phyloP scores from a whole-genome alignment of 2,888 invertebrate species.

The Catotricha subobsoleta region DNA sequence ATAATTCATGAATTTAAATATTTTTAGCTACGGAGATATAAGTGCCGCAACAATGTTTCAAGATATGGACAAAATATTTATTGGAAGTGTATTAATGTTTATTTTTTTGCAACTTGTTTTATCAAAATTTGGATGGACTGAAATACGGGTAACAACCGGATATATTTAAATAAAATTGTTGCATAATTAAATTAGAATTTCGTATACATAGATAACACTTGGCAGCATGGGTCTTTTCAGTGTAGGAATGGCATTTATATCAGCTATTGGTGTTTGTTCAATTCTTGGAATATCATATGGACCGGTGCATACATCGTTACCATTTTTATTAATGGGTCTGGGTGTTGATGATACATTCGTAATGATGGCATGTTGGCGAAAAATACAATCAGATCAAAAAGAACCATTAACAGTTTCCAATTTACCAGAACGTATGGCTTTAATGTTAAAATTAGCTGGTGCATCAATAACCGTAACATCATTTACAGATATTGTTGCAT shows the following conservation, averaged over 20 bases:
- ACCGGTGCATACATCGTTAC: constrained; percentile 64
- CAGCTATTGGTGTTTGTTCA: constrained; percentile 54
- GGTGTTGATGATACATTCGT: constrained; percentile 75
- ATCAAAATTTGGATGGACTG: constrained; percentile 55
- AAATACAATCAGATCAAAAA: constrained; percentile 34
- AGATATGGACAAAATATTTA: constrained; percentile 47
- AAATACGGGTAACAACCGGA: constrained; percentile 40
- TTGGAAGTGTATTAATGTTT: constrained; percentile 54
- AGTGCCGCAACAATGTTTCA: constrained; percentile 51
- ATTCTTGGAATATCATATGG: constrained; percentile 53
- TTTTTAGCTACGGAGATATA: constrained; percentile 51
- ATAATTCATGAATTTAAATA: neutral
- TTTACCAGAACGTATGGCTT: constrained; percentile 45
- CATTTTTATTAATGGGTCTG: constrained; percentile 63
- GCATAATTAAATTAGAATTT: constrained; percentile 7
- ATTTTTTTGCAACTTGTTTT: constrained; percentile 54
- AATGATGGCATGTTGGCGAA: constrained; percentile 60
- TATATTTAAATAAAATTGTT: constrained; percentile 1
- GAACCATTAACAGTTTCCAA: constrained; percentile 27
- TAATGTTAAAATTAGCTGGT: constrained; percentile 60
- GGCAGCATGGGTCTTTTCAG: constrained; percentile 50
- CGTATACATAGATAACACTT: constrained; percentile 36
- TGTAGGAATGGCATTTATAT: constrained; percentile 53
- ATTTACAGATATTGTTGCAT: constrained; percentile 62
- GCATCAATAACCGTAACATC: constrained; percentile 72